Conservation (phyloP, 1,140 invertebrate genomes). For the Thaumatotibia leucotreta region DNA sequence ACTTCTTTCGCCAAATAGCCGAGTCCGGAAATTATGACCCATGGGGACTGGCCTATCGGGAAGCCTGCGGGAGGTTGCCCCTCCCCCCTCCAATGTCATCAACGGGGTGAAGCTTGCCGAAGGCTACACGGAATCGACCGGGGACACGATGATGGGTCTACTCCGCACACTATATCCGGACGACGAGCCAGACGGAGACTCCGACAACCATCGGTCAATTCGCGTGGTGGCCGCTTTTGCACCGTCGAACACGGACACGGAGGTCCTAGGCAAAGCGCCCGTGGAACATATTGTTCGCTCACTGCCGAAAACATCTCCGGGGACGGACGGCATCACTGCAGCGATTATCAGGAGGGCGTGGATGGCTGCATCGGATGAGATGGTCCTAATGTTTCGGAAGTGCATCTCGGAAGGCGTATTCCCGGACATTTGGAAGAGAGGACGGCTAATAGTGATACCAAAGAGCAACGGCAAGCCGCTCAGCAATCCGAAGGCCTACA, state of each 20-base stretch:
- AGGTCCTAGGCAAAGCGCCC: background rate
- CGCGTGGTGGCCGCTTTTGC: background rate
- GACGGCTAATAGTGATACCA: background rate
- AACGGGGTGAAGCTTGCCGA: constrained; percentile 20
- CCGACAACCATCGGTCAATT: background rate
- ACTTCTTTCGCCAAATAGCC: too few species aligned
- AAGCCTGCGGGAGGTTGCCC: constrained; percentile 17
- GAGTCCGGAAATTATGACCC: constrained; percentile 33
- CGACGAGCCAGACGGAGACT: background rate
- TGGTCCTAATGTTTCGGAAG: background rate
- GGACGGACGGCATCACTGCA: background rate
- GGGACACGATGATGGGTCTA: constrained; percentile 26
- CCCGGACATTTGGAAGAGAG: too few species aligned
- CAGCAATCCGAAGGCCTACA: constrained; percentile 3
- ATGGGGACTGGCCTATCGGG: constrained; percentile 30
- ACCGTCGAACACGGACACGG: background rate
- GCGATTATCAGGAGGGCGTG: too few species aligned
- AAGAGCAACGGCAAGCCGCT: constrained; percentile 10
- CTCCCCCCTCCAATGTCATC: constrained; percentile 24
- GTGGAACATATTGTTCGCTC: background rate
- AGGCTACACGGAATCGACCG: constrained; percentile 19
- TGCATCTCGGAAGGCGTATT: too few species aligned
- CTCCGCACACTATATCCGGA: constrained; percentile 26
- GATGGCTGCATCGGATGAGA: background rate
- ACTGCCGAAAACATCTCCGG: constrained; percentile 11